These are phyloP conservation scores for Bombus confusus DNA, from an alignment of 1,140 invertebrate species.

Conservation along the genomic window DNA sequence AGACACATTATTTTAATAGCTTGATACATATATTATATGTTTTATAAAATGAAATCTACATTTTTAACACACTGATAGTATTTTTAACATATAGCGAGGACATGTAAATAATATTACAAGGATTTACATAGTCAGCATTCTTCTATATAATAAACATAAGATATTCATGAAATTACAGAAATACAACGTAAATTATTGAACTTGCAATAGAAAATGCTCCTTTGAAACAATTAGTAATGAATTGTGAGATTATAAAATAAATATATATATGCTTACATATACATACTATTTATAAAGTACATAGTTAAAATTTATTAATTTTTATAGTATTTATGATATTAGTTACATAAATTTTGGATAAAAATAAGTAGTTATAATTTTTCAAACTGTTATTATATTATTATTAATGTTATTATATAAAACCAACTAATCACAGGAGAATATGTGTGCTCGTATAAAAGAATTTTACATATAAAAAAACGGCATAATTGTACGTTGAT, in stretches of 20 bases:
- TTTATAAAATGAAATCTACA: conserved; percentile 23
- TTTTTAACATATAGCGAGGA: neutral
- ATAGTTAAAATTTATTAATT: neutral
- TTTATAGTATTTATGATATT: neutral
- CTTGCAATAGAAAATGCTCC: neutral
- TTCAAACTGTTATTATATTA: neutral
- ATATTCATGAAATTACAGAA: neutral
- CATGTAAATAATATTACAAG: neutral
- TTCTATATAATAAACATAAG: neutral
- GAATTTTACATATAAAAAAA: neutral
- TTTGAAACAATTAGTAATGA: neutral
- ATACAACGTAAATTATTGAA: neutral
- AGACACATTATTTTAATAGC: conserved; percentile 33
- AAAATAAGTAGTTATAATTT: neutral
- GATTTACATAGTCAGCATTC: neutral
- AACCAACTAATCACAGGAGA: neutral
- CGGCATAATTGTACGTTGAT: neutral
- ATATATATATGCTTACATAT: neutral
- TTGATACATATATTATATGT: conserved; percentile 27
- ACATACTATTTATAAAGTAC: neutral
- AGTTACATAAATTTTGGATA: neutral
- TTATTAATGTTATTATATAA: neutral
- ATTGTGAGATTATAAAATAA: neutral
- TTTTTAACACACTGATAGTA: neutral
- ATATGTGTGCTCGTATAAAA: neutral